Percentiles rank a stretch among this genome's conserved stretches.
Conservation (phyloP, 2,113 vertebrate genomes). For the Narcine bancroftii region DNA sequence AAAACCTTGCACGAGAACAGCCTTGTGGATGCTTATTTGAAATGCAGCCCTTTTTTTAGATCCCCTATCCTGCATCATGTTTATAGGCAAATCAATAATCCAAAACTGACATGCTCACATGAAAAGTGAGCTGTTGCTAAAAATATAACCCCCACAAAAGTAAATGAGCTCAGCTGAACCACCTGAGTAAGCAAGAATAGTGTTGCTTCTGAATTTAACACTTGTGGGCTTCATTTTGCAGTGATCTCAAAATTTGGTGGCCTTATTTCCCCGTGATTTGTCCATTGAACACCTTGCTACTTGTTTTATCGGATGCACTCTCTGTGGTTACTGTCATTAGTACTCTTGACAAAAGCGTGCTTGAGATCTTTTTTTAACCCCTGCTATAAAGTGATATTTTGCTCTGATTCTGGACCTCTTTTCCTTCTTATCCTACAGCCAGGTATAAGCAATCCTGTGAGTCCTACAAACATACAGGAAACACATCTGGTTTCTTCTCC, state of each 20-base stretch:
- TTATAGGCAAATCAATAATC: constrained; percentile 16
- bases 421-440: constrained; percentile 55
- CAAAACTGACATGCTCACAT: background rate
- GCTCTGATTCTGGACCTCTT: constrained; percentile 3
- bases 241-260: background rate
- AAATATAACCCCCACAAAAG: background rate
- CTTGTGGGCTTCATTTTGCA: background rate
- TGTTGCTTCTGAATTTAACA: background rate
- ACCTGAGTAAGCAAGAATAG: constrained; percentile 4
- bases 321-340: background rate
- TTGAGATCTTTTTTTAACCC: background rate
- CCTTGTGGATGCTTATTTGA: background rate
- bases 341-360: background rate
- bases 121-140: background rate
- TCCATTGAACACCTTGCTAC: background rate
- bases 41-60: background rate
- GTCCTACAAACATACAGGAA: constrained; percentile 79
- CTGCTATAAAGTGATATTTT: background rate
- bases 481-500: constrained; percentile 78
- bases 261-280: background rate
- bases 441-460: constrained; percentile 87
- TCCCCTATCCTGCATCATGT: background rate
- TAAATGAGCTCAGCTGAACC: background rate
- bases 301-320: background rate
- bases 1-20: background rate